Conservation (phyloP, 2,888 invertebrate genomes). For the Helicoverpa assulta region DNA sequence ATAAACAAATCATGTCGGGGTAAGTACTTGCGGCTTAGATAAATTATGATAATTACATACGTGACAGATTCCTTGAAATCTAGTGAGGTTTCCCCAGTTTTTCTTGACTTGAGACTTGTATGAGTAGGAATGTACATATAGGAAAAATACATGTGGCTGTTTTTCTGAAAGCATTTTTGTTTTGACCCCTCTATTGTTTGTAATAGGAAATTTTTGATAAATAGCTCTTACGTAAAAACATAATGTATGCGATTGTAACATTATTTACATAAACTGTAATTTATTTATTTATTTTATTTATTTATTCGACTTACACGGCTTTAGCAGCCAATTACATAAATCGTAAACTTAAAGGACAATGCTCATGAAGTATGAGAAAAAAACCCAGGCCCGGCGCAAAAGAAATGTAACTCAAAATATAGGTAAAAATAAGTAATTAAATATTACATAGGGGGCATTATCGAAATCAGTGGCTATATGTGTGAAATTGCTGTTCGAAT, state of each 20-base stretch:
- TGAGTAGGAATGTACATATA: background rate
- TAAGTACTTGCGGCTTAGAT: background rate
- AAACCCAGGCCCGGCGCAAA: no score
- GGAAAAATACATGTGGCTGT: slow-evolving; percentile 10
- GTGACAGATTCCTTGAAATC: background rate
- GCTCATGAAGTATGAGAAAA: no score
- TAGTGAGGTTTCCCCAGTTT: background rate
- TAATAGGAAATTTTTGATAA: slow-evolving; percentile 28
- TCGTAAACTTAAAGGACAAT: no score
- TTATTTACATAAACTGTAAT: slow-evolving; percentile 31
- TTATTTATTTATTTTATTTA: no score
- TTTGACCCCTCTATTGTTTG: background rate
- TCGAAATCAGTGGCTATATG: no score
- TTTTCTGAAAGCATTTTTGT: slow-evolving; percentile 13
- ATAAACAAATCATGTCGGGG: background rate
- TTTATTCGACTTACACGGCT: no score
- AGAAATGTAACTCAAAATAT: no score
- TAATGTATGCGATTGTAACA: slow-evolving; percentile 20
- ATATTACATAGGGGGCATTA: no score
- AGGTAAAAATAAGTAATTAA: no score
- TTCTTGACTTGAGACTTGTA: background rate
- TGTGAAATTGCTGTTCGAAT: no score
- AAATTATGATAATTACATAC: slow-evolving; percentile 1
- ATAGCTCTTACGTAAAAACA: slow-evolving; percentile 30
- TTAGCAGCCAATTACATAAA: no score